phyloP scores from a whole-genome alignment of 92 coral and sea anemone species.

The Porites evermanni region DNA sequence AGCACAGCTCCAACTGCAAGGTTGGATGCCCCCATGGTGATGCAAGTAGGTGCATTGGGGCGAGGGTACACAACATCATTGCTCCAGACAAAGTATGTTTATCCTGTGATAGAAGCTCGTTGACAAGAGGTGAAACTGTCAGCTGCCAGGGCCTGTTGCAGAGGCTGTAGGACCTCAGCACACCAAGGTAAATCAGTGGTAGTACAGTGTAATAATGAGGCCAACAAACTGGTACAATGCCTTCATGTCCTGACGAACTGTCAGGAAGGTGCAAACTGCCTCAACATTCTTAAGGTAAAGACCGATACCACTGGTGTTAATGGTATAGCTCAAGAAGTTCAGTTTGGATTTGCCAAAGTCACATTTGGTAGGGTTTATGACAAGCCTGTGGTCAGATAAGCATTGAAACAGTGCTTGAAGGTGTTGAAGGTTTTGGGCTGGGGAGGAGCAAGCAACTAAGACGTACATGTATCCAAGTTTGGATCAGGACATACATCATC shows the following conservation, averaged over 20 bases:
- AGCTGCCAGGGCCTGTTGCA: not conserved
- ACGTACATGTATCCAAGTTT: constrained; percentile 25
- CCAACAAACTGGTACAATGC: constrained; percentile 16
- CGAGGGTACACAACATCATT: not conserved
- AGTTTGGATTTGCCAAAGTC: constrained; percentile 54
- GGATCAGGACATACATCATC: constrained; percentile 36
- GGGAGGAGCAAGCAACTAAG: constrained; percentile 38
- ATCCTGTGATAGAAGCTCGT: not conserved
- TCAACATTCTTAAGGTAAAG: constrained; percentile 26
- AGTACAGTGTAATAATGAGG: not conserved
- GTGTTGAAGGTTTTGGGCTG: constrained; percentile 37
- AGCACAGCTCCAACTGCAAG: not conserved
- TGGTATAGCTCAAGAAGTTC: constrained; percentile 52
- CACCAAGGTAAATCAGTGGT: not conserved
- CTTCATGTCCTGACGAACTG: constrained; percentile 45
- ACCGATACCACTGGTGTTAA: constrained; percentile 31
- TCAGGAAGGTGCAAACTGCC: constrained; percentile 34
- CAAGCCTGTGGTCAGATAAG: constrained; percentile 44
- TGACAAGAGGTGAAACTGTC: constrained; percentile 16
- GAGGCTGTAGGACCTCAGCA: constrained; percentile 6
- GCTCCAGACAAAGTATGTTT: not conserved
- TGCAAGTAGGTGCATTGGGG: not conserved
- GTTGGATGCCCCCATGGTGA: constrained; percentile 2
- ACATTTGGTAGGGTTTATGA: constrained; percentile 58
- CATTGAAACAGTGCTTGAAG: constrained; percentile 44